Evolutionary conservation across 2,113 vertebrate species (phyloP).

Genomic region (Sapajus apella): DNA sequence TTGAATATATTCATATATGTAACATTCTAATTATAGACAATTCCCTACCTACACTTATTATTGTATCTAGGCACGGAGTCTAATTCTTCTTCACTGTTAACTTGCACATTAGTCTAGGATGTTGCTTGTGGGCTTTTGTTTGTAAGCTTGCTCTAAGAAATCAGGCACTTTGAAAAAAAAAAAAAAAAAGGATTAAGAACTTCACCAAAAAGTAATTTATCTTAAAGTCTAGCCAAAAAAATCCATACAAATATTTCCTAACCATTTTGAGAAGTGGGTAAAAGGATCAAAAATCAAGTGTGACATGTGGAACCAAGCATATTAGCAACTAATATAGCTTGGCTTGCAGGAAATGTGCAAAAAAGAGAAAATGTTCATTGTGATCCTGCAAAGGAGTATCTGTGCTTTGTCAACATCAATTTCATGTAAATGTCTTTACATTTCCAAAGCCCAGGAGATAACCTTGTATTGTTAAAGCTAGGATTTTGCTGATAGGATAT

Average conservation of each 20-base stretch:
- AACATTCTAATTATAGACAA: background rate
- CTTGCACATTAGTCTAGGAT: background rate
- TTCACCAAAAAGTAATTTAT: background rate
- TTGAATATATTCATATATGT: background rate
- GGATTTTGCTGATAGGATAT: background rate
- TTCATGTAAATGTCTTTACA: background rate
- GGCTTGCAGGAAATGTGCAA: background rate
- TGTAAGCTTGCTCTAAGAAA: background rate
- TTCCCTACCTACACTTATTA: background rate
- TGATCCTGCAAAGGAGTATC: background rate
- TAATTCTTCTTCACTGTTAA: background rate
- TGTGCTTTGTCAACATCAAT: conserved; percentile 16
- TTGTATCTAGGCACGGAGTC: background rate
- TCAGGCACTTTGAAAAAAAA: conserved; percentile 18
- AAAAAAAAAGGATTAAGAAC: background rate
- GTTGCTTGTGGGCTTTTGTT: background rate
- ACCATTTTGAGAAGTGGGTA: background rate
- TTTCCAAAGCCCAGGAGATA: background rate
- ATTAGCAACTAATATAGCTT: background rate
- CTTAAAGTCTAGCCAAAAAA: background rate
- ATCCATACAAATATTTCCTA: background rate
- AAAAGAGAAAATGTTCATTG: background rate
- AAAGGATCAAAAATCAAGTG: conserved; percentile 22
- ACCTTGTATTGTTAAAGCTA: background rate
- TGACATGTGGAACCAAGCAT: background rate